Evolutionary conservation across 2,888 invertebrate genomes (phyloP).

Genomic region (Agapostemon virescens): DNA sequence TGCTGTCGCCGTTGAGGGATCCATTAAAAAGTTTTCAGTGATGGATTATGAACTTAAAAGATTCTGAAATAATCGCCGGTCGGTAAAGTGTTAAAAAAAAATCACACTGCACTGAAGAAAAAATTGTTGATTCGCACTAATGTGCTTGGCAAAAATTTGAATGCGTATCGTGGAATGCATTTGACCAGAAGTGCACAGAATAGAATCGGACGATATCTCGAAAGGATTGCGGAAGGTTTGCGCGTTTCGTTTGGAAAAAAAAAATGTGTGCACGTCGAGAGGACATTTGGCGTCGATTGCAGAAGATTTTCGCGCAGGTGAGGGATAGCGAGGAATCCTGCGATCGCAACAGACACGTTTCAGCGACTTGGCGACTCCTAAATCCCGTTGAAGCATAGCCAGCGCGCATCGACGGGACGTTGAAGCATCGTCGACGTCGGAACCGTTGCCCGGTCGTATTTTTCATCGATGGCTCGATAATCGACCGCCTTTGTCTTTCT

Average conservation of each 20-base stretch:
- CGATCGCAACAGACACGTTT: slow-evolving; percentile 16
- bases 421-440: slow-evolving; percentile 42
- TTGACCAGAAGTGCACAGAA: neutral
- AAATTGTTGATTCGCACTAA: too few relatives aligned
- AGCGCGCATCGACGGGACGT: slow-evolving; percentile 45
- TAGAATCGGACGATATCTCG: neutral
- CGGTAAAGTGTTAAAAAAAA: too few relatives aligned
- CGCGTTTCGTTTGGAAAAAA: neutral
- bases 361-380: slow-evolving; percentile 30
- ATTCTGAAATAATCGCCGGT: too few relatives aligned
- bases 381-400: slow-evolving; percentile 46
- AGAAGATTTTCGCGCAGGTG: neutral
- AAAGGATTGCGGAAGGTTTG: too few relatives aligned
- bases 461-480: slow-evolving; percentile 55
- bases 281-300: neutral
- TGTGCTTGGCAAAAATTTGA: too few relatives aligned
- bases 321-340: neutral
- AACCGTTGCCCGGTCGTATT: slow-evolving; percentile 36
- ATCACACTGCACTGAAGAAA: too few relatives aligned
- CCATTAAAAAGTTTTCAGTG: too few relatives aligned
- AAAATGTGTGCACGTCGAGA: neutral
- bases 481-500: slow-evolving; percentile 55
- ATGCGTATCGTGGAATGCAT: too few relatives aligned
- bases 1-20: too few relatives aligned
- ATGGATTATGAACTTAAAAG: too few relatives aligned